Base-by-base conservation (phyloP, 2,113 vertebrate genomes). In the Chunga burmeisteri region DNA sequence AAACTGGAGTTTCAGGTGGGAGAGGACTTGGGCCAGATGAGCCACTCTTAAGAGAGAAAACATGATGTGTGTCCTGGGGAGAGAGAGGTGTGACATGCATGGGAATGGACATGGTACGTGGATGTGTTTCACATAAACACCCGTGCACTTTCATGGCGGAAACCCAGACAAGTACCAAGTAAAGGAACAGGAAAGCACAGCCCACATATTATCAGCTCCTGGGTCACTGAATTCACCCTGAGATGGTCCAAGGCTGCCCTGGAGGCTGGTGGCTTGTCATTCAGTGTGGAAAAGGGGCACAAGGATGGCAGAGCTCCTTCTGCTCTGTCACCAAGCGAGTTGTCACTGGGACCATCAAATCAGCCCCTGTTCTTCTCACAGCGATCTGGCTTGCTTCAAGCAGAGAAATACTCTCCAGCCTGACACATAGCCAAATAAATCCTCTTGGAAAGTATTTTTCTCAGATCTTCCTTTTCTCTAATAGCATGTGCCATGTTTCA, bases 61-160 rank as follows among this genome's bases (percentile, higher is more conserved):
- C 44, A 61, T 0, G 2, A 36, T 0, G 0, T 74, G 42, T 62
- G 26, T 46, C 36, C 55, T 44, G 27, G 7, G 34, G 30, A 47
- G 42, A 79, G 5, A 13, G 21, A 82, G 30, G 5, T 44, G 25
- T 0, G 3, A 91, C 47, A 36, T 32, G 12, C 10, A 7, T 19
- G 38, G 49, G 62, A 77, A 42, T 49, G 36, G n/a, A 77, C 58
- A 65, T 21, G 2, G 2, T 18, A 58, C 2, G 0, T 3, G 16
- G 10, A 32, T 13, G 44, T 30, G 30, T 16, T 79, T 52, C 5
- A 0, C 44, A 46, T 23, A 72, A 89, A 81, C 16, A 52, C 55
- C 47, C 75, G 65, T 25, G 61, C 30, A 10, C n/a, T 44, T 86
- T 25, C 27, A 67, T 16, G 81, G 34, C 1, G 0, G 72, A 74